These are phyloP conservation scores for Manis pentadactyla DNA, from an alignment of 2,797 vertebrate species.

Conservation along the genomic window DNA sequence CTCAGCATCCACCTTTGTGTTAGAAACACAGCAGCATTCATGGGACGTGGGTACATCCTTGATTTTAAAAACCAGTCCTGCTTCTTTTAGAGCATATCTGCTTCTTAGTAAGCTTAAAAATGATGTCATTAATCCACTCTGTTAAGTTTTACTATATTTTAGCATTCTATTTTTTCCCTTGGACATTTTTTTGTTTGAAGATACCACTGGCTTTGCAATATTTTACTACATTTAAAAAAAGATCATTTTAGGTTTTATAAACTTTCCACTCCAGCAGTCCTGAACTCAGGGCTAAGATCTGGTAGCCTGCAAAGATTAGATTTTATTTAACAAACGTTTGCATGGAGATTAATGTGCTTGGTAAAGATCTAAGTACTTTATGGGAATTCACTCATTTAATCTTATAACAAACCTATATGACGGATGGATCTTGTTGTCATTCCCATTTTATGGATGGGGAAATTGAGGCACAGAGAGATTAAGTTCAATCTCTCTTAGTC, in stretches of 20 bases:
- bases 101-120: slow-evolving; percentile 43
- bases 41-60: background rate
- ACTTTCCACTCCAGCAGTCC: background rate
- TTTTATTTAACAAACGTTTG: slow-evolving; percentile 69
- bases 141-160: slow-evolving; percentile 68
- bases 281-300: slow-evolving; percentile 55
- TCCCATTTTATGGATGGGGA: slow-evolving; percentile 12
- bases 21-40: background rate
- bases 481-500: background rate
- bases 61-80: slow-evolving; percentile 30
- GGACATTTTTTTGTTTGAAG: slow-evolving; percentile 39
- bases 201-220: slow-evolving; percentile 48
- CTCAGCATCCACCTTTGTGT: background rate
- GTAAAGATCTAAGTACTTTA: slow-evolving; percentile 5
- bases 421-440: background rate
- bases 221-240: slow-evolving; percentile 12
- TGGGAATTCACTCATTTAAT: background rate
- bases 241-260: slow-evolving; percentile 46
- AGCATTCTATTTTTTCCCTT: slow-evolving; percentile 41
- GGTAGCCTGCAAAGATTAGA: slow-evolving; percentile 24
- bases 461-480: background rate
- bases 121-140: slow-evolving; percentile 43
- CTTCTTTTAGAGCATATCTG: background rate
- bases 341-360: background rate
- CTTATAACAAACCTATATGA: background rate